phyloP scores from a whole-genome alignment of 2,113 vertebrate genomes.

The Lophius piscatorius region DNA sequence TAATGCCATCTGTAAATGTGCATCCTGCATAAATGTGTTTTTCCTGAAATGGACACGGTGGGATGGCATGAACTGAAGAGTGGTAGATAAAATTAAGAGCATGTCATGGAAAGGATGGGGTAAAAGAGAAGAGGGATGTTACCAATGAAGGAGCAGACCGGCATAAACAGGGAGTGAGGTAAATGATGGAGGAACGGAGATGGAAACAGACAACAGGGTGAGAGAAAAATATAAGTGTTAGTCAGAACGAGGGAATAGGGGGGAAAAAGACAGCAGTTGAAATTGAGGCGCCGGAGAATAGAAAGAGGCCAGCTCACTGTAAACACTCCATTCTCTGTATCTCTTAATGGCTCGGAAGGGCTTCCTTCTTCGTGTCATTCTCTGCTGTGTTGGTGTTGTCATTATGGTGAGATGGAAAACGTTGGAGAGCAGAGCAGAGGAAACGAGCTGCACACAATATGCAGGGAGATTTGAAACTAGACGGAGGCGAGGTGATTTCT shows the following conservation, averaged over 20 bases:
- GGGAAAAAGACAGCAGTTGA: slow-evolving; percentile 4
- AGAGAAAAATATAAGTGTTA: slow-evolving; percentile 12
- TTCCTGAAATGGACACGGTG: background rate
- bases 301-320: slow-evolving; percentile 25
- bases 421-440: slow-evolving; percentile 20
- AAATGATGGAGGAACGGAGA: background rate
- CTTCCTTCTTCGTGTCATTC: slow-evolving; percentile 29
- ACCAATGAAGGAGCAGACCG: background rate
- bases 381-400: slow-evolving; percentile 26
- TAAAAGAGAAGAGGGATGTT: slow-evolving; percentile 3
- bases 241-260: slow-evolving; percentile 9
- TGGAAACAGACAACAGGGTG: slow-evolving; percentile 10
- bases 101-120: background rate
- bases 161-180: background rate
- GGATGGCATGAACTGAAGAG: background rate
- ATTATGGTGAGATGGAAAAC: slow-evolving; percentile 26
- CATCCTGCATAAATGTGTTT: too few relatives aligned
- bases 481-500: slow-evolving; percentile 23
- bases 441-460: background rate
- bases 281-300: slow-evolving; percentile 14
- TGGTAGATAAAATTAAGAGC: background rate
- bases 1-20: too few relatives aligned
- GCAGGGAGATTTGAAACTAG: slow-evolving; percentile 14
- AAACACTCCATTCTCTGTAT: slow-evolving; percentile 34
- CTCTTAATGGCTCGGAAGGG: slow-evolving; percentile 49